Conservation (phyloP, 2,797 vertebrate species). For the Coregonus suidteri region DNA sequence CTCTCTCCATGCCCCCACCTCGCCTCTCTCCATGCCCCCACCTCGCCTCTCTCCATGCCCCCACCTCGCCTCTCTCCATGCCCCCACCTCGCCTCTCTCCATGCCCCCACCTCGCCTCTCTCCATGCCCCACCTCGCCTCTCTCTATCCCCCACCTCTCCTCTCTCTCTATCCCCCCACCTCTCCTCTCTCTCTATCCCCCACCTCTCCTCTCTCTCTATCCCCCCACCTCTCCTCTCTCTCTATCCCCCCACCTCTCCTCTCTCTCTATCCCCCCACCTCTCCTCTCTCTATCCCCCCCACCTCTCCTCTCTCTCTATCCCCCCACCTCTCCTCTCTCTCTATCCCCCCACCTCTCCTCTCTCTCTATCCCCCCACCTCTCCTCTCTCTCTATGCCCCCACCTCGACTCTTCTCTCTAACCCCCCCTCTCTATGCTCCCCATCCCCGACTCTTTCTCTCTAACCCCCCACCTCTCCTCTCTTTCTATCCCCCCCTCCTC, state of each 20-base stretch:
- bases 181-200: slow-evolving; percentile 41
- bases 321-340: neutral
- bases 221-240: slow-evolving; percentile 23
- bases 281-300: neutral
- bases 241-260: slow-evolving; percentile 27
- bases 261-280: slow-evolving; percentile 41
- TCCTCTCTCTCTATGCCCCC: neutral
- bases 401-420: neutral
- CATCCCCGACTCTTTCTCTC: neutral
- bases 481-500: too few species aligned
- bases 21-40: slow-evolving; percentile 51
- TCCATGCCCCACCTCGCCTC: neutral
- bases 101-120: neutral
- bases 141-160: neutral
- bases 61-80: slow-evolving; percentile 44
- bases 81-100: slow-evolving; percentile 22
- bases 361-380: neutral
- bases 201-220: slow-evolving; percentile 34
- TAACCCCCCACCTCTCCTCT: slow-evolving; percentile 7
- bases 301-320: too few species aligned
- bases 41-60: slow-evolving; percentile 48
- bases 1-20: slow-evolving; percentile 24
- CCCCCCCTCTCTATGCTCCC: neutral
- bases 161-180: slow-evolving; percentile 11
- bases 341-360: neutral